Percentiles rank a stretch among this genome's conserved stretches.
These are phyloP conservation scores for Diarsia rubi DNA, from an alignment of 2,888 invertebrate genomes.

Conservation along the genomic window DNA sequence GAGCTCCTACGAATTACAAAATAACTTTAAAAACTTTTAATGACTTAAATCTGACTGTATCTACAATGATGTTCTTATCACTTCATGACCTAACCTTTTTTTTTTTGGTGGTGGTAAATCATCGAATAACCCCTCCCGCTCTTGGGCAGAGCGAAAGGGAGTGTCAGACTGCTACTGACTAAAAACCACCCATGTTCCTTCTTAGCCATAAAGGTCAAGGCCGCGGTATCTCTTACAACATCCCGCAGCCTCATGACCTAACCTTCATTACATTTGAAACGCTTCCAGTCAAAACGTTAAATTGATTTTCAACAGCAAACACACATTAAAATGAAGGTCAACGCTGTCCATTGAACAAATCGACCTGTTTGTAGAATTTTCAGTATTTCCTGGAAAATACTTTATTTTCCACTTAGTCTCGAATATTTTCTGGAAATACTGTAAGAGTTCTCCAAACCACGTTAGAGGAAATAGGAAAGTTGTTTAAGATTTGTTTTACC, in stretches of 20 bases:
- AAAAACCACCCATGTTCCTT: too few relatives aligned
- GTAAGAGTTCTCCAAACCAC: background rate
- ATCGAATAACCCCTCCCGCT: too few relatives aligned
- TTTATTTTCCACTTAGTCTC: slow-evolving; percentile 13
- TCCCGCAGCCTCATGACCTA: too few relatives aligned
- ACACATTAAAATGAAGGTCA: slow-evolving; percentile 25
- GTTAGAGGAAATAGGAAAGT: background rate
- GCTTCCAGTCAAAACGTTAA: slow-evolving; percentile 6
- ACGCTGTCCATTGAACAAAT: background rate
- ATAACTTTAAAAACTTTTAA: too few relatives aligned
- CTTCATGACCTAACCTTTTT: slow-evolving; percentile 9
- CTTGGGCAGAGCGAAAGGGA: too few relatives aligned
- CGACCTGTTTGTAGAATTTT: background rate
- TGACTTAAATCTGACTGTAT: too few relatives aligned
- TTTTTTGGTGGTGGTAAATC: too few relatives aligned
- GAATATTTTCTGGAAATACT: slow-evolving; percentile 10
- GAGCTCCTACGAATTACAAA: too few relatives aligned
- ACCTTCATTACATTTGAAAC: slow-evolving; percentile 3
- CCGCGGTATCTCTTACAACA: too few relatives aligned
- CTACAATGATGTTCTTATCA: too few relatives aligned
- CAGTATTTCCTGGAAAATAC: background rate
- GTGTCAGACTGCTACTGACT: too few relatives aligned
- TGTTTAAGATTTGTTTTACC: background rate
- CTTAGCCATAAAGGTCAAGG: too few relatives aligned
- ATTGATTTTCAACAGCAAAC: slow-evolving; percentile 29